phyloP scores from a whole-genome alignment of 2,888 invertebrate species.

The Globia sparganii region DNA sequence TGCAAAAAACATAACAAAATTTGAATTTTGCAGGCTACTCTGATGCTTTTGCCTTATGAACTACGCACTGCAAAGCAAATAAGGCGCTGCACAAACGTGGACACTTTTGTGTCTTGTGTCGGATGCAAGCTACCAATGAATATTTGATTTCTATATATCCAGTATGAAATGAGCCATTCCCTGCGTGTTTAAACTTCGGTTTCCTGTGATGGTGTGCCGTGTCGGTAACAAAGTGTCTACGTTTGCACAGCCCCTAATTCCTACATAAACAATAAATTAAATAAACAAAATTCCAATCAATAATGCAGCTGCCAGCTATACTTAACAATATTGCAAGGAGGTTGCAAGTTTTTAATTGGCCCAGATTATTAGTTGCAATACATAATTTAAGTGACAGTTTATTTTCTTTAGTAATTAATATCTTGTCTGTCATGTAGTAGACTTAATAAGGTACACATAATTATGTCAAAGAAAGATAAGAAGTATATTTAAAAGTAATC shows the following conservation, averaged over 20 bases:
- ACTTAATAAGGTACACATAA: not conserved
- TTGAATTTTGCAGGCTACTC: not conserved
- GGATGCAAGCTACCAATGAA: no score
- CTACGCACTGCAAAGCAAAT: not conserved
- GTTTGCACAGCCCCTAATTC: no score
- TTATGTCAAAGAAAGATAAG: not conserved
- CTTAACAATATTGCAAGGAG: not conserved
- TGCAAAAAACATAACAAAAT: not conserved
- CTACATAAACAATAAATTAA: no score
- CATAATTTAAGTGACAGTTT: not conserved
- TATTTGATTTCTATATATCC: no score
- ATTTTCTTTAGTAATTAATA: no score
- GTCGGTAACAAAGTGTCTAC: no score
- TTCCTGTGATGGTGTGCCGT: no score
- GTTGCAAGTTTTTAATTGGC: slow-evolving; percentile 2
- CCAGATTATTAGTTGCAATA: not conserved
- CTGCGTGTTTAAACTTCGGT: no score
- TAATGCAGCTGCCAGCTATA: not conserved
- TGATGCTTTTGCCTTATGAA: not conserved
- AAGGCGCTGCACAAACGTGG: no score
- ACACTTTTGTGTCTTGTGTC: no score
- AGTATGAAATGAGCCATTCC: no score
- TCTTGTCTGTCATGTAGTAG: not conserved
- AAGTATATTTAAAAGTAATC: slow-evolving; percentile 1
- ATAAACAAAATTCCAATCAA: not conserved